These are phyloP conservation scores for Ibycter americanus DNA, from an alignment of 2,797 vertebrate species.

Conservation along the genomic window DNA sequence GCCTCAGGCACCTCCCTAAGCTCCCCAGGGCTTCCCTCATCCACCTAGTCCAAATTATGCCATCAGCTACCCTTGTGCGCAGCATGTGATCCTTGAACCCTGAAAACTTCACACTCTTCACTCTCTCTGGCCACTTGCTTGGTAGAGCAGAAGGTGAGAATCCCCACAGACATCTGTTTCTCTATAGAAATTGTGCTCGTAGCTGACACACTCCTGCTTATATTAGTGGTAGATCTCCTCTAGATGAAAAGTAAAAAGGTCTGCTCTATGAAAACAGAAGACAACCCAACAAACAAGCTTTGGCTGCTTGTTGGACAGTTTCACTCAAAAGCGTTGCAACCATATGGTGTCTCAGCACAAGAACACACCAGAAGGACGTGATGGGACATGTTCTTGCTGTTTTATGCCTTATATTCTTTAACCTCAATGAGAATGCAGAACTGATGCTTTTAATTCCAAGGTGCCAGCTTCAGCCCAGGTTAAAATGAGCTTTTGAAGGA, in stretches of 20 bases:
- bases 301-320: neutral
- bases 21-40: neutral
- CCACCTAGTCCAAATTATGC: neutral
- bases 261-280: neutral
- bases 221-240: neutral
- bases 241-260: neutral
- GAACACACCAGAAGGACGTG: neutral
- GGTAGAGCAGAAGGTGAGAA: neutral
- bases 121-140: neutral
- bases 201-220: neutral
- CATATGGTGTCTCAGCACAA: neutral
- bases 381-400: neutral
- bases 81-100: neutral
- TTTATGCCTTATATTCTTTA: neutral
- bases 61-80: neutral
- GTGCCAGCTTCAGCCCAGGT: neutral
- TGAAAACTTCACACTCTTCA: neutral
- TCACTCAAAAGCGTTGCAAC: neutral
- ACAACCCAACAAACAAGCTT: neutral
- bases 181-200: rapidly evolving
- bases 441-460: neutral
- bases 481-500: neutral
- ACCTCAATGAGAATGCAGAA: neutral
- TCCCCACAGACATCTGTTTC: neutral
- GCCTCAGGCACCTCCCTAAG: neutral